Evolutionary conservation across 2,113 vertebrate genomes (phyloP).

Genomic region (Oxygymnocypris stewartii): DNA sequence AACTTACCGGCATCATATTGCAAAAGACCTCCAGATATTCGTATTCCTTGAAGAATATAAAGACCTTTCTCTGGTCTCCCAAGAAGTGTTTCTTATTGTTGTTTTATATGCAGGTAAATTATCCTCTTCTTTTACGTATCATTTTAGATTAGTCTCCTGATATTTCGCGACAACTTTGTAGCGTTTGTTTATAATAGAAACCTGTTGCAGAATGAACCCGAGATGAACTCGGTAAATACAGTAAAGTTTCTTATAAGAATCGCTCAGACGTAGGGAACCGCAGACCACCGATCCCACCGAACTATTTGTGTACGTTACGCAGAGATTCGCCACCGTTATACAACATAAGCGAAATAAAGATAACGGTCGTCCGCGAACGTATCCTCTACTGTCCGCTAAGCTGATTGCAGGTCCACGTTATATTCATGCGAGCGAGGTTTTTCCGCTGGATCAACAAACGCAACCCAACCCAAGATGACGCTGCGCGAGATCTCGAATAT

Average conservation of each 20-base stretch:
- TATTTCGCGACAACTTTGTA: neutral
- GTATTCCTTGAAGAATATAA: conserved; percentile 16
- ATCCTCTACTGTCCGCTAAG: conserved; percentile 6
- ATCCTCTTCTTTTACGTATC: conserved; percentile 42
- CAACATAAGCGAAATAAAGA: neutral
- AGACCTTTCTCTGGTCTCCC: neutral
- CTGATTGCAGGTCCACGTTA: conserved; percentile 8
- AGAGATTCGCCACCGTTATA: neutral
- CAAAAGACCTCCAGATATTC: neutral
- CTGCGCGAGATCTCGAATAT: conserved; percentile 30
- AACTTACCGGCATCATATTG: conserved; percentile 55
- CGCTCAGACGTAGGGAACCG: conserved; percentile 1
- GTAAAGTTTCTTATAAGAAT: conserved; percentile 19
- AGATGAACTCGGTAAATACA: conserved; percentile 28
- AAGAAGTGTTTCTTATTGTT: neutral
- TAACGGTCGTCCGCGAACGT: neutral
- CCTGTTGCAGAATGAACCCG: conserved; percentile 36
- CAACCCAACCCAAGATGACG: conserved; percentile 46
- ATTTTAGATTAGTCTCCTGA: neutral
- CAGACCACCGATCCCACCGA: neutral
- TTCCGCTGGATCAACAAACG: conserved; percentile 35
- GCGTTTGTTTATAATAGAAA: conserved; percentile 21
- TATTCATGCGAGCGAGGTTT: conserved; percentile 15
- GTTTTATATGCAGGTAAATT: neutral
- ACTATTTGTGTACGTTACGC: neutral